Percentiles rank a stretch among this genome's conserved stretches.
Evolutionary conservation across 2,888 invertebrate genomes (phyloP).

Genomic region (Lasioglossum vierecki): DNA sequence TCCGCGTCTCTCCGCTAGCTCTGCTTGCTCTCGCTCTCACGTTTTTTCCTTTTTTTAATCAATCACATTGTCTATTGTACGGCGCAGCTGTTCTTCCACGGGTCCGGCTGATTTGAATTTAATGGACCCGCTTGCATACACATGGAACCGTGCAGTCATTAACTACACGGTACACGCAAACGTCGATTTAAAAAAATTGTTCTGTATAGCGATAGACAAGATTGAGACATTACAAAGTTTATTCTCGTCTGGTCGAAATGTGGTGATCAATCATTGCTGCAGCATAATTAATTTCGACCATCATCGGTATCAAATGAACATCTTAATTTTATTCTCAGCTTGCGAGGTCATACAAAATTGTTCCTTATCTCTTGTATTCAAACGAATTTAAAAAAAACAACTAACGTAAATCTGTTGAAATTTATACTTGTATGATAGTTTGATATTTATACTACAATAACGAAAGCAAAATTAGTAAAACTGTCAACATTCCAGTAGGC

Average conservation of each 20-base stretch:
- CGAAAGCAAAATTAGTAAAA: too few species aligned
- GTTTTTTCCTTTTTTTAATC: constrained; percentile 59
- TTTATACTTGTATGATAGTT: too few species aligned
- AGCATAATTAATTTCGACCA: too few species aligned
- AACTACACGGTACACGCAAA: constrained; percentile 15
- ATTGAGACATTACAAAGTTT: background rate
- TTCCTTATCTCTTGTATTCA: too few species aligned
- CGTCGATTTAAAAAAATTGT: background rate
- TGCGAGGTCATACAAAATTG: too few species aligned
- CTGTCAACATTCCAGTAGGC: too few species aligned
- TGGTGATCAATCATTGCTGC: too few species aligned
- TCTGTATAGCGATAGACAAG: background rate
- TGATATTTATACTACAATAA: too few species aligned
- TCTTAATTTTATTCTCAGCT: too few species aligned
- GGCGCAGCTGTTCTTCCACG: constrained; percentile 53
- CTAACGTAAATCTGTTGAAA: too few species aligned
- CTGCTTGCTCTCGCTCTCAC: constrained; percentile 47
- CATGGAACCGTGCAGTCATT: constrained; percentile 44
- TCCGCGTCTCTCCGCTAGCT: constrained; percentile 24
- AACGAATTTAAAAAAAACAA: too few species aligned
- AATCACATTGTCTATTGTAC: constrained; percentile 64
- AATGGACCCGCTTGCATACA: constrained; percentile 44
- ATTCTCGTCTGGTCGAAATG: background rate
- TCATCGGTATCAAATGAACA: too few species aligned
- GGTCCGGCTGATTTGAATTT: constrained; percentile 59